A percentile compares a stretch with the other conserved stretches of the same genome.
These are phyloP conservation scores for Ctenopoma kingsleyae DNA, from an alignment of 2,797 vertebrate species.

Conservation along the genomic window DNA sequence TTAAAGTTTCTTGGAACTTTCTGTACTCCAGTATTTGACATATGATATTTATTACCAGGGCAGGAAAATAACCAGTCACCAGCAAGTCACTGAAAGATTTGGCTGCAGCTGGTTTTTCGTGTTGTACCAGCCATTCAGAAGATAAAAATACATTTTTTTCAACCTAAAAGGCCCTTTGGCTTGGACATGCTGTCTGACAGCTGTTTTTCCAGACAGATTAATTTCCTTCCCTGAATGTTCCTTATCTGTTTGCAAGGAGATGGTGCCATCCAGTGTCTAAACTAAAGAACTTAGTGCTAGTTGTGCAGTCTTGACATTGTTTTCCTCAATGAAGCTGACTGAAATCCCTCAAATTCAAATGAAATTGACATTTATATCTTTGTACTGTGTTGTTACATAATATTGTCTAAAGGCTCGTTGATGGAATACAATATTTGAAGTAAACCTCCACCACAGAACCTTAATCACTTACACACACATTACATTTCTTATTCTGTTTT, in stretches of 20 bases:
- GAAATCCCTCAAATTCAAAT: slow-evolving; percentile 11
- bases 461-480: not conserved
- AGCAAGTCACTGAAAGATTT: slow-evolving; percentile 29
- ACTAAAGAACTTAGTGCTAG: slow-evolving; percentile 30
- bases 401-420: slow-evolving; percentile 31
- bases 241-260: slow-evolving; percentile 49
- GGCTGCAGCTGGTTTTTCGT: slow-evolving; percentile 1
- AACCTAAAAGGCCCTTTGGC: slow-evolving; percentile 9
- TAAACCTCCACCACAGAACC: slow-evolving; percentile 54
- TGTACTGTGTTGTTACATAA: not conserved
- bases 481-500: too few relatives aligned
- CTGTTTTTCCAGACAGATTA: slow-evolving; percentile 24
- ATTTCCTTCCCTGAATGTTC: slow-evolving; percentile 53
- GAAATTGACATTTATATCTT: not conserved
- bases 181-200: slow-evolving; percentile 13
- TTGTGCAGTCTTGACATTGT: slow-evolving; percentile 36
- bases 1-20: slow-evolving; percentile 41
- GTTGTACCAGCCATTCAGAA: slow-evolving; percentile 26
- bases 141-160: not conserved
- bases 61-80: slow-evolving; percentile 29
- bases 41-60: too few relatives aligned
- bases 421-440: slow-evolving; percentile 36
- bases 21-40: slow-evolving; percentile 23
- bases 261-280: slow-evolving; percentile 72
- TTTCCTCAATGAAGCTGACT: slow-evolving; percentile 54